A percentile compares a stretch with the other conserved stretches of the same genome.
Evolutionary conservation across 2,113 vertebrate genomes (phyloP).

Genomic region (Fulica atra): DNA sequence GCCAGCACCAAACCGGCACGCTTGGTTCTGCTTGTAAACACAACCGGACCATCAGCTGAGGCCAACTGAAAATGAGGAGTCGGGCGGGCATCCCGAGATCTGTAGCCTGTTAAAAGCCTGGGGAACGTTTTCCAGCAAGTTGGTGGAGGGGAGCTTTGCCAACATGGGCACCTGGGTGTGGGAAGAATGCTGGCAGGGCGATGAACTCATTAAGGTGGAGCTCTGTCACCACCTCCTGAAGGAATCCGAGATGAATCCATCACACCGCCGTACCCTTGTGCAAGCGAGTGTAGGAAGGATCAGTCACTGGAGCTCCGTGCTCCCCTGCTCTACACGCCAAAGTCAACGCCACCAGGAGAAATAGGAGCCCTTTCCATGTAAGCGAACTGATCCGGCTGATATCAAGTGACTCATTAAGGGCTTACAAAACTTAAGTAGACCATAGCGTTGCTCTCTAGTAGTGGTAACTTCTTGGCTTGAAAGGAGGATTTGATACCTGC

Average conservation of each 20-base stretch:
- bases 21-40: not conserved
- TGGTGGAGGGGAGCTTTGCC: not conserved
- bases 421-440: slow-evolving; percentile 64
- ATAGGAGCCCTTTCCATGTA: slow-evolving; percentile 65
- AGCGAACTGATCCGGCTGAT: slow-evolving; percentile 33
- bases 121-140: not conserved
- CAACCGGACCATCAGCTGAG: not conserved
- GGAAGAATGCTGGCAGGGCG: slow-evolving; percentile 59
- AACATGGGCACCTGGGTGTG: slow-evolving; percentile 52
- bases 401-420: slow-evolving; percentile 63
- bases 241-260: slow-evolving; percentile 64
- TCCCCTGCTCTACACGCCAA: not conserved
- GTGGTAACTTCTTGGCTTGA: slow-evolving; percentile 46
- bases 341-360: slow-evolving; percentile 42
- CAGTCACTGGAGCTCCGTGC: slow-evolving; percentile 19
- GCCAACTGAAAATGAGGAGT: not conserved
- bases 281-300: slow-evolving; percentile 51
- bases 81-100: not conserved
- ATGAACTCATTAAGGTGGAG: slow-evolving; percentile 71
- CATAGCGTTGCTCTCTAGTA: slow-evolving; percentile 35
- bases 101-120: not conserved
- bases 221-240: slow-evolving; percentile 66
- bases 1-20: not conserved
- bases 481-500: slow-evolving; percentile 51
- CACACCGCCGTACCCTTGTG: not conserved